A percentile compares a stretch with the other conserved stretches of the same genome.
Evolutionary conservation across 1,140 invertebrate genomes (phyloP).

Genomic region (Drosophila pallidifrons): DNA sequence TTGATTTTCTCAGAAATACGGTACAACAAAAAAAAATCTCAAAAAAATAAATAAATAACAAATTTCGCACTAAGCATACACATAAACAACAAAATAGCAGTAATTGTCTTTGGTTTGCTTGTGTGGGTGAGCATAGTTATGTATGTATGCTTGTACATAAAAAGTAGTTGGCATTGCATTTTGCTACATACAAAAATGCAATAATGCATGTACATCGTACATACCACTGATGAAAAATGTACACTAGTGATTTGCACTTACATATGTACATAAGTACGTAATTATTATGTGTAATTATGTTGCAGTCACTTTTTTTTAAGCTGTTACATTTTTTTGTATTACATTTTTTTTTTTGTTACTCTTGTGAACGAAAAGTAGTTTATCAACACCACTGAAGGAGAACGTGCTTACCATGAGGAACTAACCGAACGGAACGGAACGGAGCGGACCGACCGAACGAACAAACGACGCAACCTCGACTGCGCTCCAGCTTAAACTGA

Average conservation of each 20-base stretch:
- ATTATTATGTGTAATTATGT: slow-evolving; percentile 27
- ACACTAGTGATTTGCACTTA: slow-evolving; percentile 6
- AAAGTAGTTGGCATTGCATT: slow-evolving; percentile 56
- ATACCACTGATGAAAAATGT: slow-evolving; percentile 21
- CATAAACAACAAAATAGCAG: slow-evolving; percentile 43
- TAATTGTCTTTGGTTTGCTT: slow-evolving; percentile 16
- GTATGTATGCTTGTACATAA: slow-evolving; percentile 8
- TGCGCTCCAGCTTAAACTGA: slow-evolving; percentile 81
- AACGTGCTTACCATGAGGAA: slow-evolving; percentile 81
- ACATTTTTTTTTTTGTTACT: not conserved
- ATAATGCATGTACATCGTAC: slow-evolving; percentile 11
- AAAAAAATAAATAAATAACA: no score
- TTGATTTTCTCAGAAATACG: slow-evolving; percentile 27
- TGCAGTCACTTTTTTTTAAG: slow-evolving; percentile 29
- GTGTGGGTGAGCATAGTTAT: slow-evolving; percentile 24
- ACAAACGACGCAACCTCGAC: slow-evolving; percentile 77
- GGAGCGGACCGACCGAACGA: slow-evolving; percentile 71
- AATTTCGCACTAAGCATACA: slow-evolving; percentile 58
- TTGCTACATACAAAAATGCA: slow-evolving; percentile 20
- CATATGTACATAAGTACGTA: slow-evolving; percentile 14
- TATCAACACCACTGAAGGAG: slow-evolving; percentile 60
- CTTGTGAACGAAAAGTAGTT: slow-evolving; percentile 37
- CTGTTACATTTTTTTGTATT: slow-evolving; percentile 18
- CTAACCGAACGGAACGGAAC: slow-evolving; percentile 73
- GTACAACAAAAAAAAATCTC: slow-evolving; percentile 33